phyloP scores from a whole-genome alignment of 2,113 vertebrate species.

The Nibea coibor region DNA sequence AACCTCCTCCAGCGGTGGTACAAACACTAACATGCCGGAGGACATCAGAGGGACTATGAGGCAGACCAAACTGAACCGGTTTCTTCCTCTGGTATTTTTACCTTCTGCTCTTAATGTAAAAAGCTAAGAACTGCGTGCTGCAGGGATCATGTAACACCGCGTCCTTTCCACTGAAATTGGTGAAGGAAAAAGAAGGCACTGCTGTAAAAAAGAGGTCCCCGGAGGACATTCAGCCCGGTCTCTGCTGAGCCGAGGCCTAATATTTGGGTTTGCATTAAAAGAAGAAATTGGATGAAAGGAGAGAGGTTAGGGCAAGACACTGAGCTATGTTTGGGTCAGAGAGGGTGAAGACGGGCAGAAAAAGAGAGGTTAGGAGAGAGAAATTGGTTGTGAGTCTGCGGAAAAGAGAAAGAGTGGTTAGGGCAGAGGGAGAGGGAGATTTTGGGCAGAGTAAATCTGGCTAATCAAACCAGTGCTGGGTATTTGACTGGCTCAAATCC shows the following conservation, averaged over 20 bases:
- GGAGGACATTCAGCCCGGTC: conserved; percentile 38
- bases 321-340: conserved; percentile 34
- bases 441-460: conserved; percentile 75
- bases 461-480: conserved; percentile 81
- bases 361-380: conserved; percentile 24
- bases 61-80: background rate
- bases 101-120: conserved; percentile 18
- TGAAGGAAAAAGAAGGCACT: conserved; percentile 26
- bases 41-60: background rate
- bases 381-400: background rate
- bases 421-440: conserved; percentile 48
- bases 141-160: conserved; percentile 31
- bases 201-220: conserved; percentile 43
- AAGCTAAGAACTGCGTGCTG: conserved; percentile 35
- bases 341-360: conserved; percentile 27
- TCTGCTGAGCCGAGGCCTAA: conserved; percentile 46
- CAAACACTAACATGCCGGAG: too few species aligned
- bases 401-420: conserved; percentile 29
- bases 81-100: conserved; percentile 21
- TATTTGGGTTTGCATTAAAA: conserved; percentile 64
- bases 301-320: conserved; percentile 45
- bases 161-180: conserved; percentile 39
- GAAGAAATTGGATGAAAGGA: conserved; percentile 47
- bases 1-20: too few species aligned
- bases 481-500: conserved; percentile 81